Evolutionary conservation across 2,888 invertebrate genomes (phyloP), one percentile per base, ranked within the genome.

Genomic region (Parelbella ahira): DNA sequence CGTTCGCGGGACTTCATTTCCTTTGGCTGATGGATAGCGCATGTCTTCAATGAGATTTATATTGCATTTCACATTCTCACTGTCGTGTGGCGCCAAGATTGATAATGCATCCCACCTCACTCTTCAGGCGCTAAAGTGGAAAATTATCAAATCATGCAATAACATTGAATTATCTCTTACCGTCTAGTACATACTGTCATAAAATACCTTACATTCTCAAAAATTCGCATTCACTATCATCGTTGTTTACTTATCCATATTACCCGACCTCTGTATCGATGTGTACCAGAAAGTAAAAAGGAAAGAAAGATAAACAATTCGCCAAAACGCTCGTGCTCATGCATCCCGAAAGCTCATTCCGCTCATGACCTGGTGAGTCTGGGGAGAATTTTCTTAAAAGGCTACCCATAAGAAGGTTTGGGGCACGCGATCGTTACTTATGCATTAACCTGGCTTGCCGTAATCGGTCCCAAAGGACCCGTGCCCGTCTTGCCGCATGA

Each of bases 391-490:
- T 68, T 61, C 68, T 69, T 74, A 76, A 76, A 75, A 75, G 74
- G 68, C 58, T 63, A 61, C 58, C 73, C 72, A 60, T 66, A 58
- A 61, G 63, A 56, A 51, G 56, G 48, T 47, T 45, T 44, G 41
- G 53, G 59, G 51, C 75, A 84, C 80, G 79, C 75, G 70, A 81
- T 77, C 88, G 88, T 90, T 89, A 89, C 84, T 90, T 89, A 90
- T 90, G 89, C 89, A 90, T 89, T 88, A 88, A 82, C 75, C 74
- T 65, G 77, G 70, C 69, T 71, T 72, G 69, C 64, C 64, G 72
- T 86, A 89, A 89, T 82, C 81, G 88, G 64, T 87, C 89, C 88
- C 88, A 48, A 27, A 71, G 78, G 60, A 47, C 37, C 37, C 43
- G 23, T 48, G 51, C 45, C 49, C 62, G 45, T 69, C 69, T 54